Evolutionary conservation across 2,888 invertebrate genomes (phyloP), one percentile per base, ranked within the genome.

Genomic region (Carcina quercana): DNA sequence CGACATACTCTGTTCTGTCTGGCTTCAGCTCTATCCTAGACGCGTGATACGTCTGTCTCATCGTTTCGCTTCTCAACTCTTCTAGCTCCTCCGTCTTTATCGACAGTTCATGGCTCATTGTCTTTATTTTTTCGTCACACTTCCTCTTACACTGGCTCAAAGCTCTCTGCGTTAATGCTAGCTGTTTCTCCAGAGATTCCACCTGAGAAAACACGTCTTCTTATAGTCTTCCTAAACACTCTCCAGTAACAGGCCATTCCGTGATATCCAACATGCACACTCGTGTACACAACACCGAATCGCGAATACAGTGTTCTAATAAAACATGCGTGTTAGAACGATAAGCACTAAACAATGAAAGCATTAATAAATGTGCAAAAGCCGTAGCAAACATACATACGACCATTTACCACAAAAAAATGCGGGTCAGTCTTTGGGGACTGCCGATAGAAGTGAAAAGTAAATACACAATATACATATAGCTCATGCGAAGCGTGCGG

Each of bases 141-240:
- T 82, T 83, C 44, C 79, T 75, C 46, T 85, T 76, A 53, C 80
- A 86, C 41, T 83, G 78, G n/a, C 78, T 75, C 45, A 89, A 62
- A 35, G 86, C 83, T 46, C 79, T 69, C 34, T 86, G 83, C 35
- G 89, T 73, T 39, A 87, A 73, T 32, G 75, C 57, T 44, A 89
- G 69, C 70, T 86, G 86, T 50, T 83, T 75, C 61, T 87, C 88
- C 52, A 88, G 68, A 46, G 86, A 87, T 64, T 86, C 85, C 15
- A 85, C 85, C 85, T 85, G 82, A 65, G 80, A 75, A 83, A 68
- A 80, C 71, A 79, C 49, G 52, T 66, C 72, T 73, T 65, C 78
- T 78, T 78, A 76, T 46, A 68, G 61, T 53, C 57, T 37, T 46
- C 40, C 36, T 47, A 40, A 46, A 34, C 43, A 42, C 53, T n/a